Conservation (phyloP, 2,113 vertebrate species). For the Macquaria australasica region DNA sequence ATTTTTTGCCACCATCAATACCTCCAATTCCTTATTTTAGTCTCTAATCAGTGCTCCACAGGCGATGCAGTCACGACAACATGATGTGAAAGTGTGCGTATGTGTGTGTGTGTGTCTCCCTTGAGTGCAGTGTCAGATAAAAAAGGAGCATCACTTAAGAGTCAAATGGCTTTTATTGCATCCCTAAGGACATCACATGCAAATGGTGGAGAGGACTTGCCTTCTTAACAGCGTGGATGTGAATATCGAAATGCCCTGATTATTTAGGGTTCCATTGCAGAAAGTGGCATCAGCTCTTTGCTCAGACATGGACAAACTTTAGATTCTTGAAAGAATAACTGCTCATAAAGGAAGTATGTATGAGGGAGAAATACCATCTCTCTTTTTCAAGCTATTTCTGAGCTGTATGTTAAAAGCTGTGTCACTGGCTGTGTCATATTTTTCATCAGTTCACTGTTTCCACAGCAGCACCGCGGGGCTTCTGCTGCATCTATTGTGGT, state of each 20-base stretch:
- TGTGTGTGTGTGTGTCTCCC: conserved; percentile 12
- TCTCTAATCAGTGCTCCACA: conserved; percentile 58
- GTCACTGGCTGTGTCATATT: conserved; percentile 26
- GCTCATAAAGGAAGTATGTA: not conserved
- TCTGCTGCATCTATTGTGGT: conserved; percentile 61
- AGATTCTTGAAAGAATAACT: conserved; percentile 9
- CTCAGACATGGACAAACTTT: not conserved
- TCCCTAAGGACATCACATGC: conserved; percentile 7
- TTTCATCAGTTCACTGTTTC: conserved; percentile 63
- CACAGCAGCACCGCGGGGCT: conserved; percentile 56
- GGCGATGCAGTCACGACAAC: conserved; percentile 52
- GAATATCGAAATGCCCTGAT: not conserved
- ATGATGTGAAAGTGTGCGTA: conserved; percentile 39
- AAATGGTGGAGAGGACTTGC: conserved; percentile 11
- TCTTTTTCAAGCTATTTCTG: conserved; percentile 28
- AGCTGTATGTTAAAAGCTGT: conserved; percentile 25
- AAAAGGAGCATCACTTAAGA: conserved; percentile 23
- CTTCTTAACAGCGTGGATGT: not conserved
- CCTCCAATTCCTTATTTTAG: conserved; percentile 45
- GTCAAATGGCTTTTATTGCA: conserved; percentile 20
- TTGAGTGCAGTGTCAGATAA: not conserved
- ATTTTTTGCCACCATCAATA: conserved; percentile 37
- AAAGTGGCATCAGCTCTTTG: conserved; percentile 3
- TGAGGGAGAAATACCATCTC: not conserved
- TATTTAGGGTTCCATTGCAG: not conserved